Base-by-base conservation (phyloP, 2,888 invertebrate species). In the Smittia sp. region DNA sequence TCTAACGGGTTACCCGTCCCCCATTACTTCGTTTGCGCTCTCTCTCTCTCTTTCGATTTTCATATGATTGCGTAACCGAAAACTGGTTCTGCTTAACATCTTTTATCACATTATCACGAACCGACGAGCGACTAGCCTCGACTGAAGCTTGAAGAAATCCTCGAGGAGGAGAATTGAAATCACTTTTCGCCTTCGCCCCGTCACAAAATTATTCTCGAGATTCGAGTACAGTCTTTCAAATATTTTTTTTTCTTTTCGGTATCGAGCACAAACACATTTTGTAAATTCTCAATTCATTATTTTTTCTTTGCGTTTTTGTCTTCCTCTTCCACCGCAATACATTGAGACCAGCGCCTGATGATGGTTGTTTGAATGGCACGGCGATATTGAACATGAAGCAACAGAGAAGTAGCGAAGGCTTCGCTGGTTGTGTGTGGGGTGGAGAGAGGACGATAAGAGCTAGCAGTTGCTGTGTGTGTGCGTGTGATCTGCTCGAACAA, bases 381-480 rank as follows among this genome's bases (percentile, higher is more conserved):
- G 46, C 46, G 46, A 46, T 32, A 32, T 32, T 32, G 32, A 3
- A n/a, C n/a, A n/a, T 32, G 32, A 32, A 32, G 32, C 32, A 32
- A 15, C 46, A 15, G 46, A 46, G 46, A 46, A 46, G 46, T 3
- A 46, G 15, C 11, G 15, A 15, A 46, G 46, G 46, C 46, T 13
- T 46, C 46, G 6, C 4, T 46, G 11, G 46, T 11, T n/a, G 13
- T 46, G 46, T 13, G 46, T 9, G 32, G 9, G 32, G 9, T 32
- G 32, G 2, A 46, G 46, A 13, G 46, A 46, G 46, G n/a, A n/a
- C n/a, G 32, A 32, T 6, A 32, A 32, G 46, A 46, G 32, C 32
- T 32, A n/a, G n/a, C n/a, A n/a, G n/a, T n/a, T n/a, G n/a, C n/a
- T n/a, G 39, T 46, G 46, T 46, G 46, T 46, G 46, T 46, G 46